Evolutionary conservation across 2,888 invertebrate genomes (phyloP).

Genomic region (Cheilosia urbana): DNA sequence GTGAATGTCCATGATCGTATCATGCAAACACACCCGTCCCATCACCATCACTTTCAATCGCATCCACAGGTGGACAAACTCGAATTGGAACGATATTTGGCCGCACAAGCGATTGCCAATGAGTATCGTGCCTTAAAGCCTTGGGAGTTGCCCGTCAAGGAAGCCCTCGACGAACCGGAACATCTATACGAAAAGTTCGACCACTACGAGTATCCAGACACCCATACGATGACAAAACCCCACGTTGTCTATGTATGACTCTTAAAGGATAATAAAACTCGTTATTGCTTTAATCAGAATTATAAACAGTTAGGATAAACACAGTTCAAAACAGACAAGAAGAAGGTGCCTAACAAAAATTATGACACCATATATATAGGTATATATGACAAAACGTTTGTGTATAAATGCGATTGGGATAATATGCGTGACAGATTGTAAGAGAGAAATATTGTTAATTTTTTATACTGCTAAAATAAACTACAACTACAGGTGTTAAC

Average conservation of each 20-base stretch:
- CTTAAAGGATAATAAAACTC: conserved; percentile 79
- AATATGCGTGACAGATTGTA: neutral
- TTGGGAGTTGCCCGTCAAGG: conserved; percentile 83
- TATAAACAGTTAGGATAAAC: conserved; percentile 76
- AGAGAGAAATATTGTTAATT: conserved; percentile 67
- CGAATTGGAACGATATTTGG: conserved; percentile 83
- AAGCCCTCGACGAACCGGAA: conserved; percentile 82
- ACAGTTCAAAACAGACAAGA: conserved; percentile 54
- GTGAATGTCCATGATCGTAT: conserved; percentile 84
- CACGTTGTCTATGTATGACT: conserved; percentile 86
- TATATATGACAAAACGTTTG: conserved; percentile 11
- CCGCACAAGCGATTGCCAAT: conserved; percentile 83
- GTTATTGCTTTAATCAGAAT: conserved; percentile 75
- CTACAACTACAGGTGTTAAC: conserved; percentile 74
- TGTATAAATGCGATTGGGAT: conserved; percentile 39
- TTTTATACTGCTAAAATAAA: conserved; percentile 70
- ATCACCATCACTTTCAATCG: conserved; percentile 80
- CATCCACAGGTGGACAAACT: conserved; percentile 82
- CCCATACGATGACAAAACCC: conserved; percentile 84
- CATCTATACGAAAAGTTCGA: conserved; percentile 84
- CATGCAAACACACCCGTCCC: conserved; percentile 82
- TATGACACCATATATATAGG: conserved; percentile 29
- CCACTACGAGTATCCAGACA: conserved; percentile 83
- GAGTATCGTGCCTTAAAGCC: conserved; percentile 83
- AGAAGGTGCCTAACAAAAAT: neutral